Evolutionary conservation across 92 coral and sea anemone species (phyloP), one percentile per base, ranked within the genome.

Genomic region (Montipora capitata): DNA sequence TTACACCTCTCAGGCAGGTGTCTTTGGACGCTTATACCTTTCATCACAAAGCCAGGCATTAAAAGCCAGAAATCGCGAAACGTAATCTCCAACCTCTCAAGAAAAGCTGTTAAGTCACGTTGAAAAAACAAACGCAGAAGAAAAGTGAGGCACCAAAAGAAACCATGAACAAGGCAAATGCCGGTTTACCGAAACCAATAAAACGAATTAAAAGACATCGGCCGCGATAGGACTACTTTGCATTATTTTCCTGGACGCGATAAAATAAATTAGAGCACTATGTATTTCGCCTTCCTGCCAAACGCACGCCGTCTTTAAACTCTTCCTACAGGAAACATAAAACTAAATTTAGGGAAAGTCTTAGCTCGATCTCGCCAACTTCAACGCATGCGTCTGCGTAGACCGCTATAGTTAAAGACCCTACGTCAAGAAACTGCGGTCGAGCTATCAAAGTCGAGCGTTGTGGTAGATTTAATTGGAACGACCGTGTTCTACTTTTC

Each of bases 1-100:
- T 83, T 57, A 83, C 87, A 83, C 87, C 59, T 72, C 10, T 10
- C 0, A 62, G 48, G 17, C 87, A 83, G 87, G 87, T 83, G 87
- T 57, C 48, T 17, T 5, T 72, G 7, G 40, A 3, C 67, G 67
- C 17, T 68, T 68, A 8, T 45, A 54, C 67, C 80, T 72, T 45
- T 83, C 69, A n/a, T 81, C 40, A 2, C 68, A 39, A n/a, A 35
- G 80, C 87, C 87, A 72, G 87, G 87, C 42, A 83, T 63, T 63
- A 63, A 63, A n/a, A 72, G 12, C 61, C 48, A 42, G 14, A 54
- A 72, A 51, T n/a, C 57, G 85, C 77, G 49, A 40, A 15, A 10
- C 52, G 59, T 27, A 6, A 56, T 11, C 42, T 72, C 14, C 13
- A 10, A 56, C 7, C 40, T 5, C 1, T 78, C 13, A 1, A 44